Conservation (phyloP, 1,140 invertebrate species). For the Drosophila oshimai region DNA sequence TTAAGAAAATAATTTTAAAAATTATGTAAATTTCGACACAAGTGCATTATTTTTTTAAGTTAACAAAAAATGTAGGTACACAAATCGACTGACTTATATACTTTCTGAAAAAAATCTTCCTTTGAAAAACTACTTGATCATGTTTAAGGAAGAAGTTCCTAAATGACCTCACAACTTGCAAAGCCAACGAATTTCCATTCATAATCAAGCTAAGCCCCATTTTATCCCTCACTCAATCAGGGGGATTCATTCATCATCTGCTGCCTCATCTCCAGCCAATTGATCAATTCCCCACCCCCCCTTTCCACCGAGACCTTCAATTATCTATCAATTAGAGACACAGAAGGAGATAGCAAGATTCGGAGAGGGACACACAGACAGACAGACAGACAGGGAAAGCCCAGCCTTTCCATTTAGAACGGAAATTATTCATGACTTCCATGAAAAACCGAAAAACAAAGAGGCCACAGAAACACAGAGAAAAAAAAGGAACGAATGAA, state of each 20-base stretch:
- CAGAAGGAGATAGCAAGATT: slow-evolving; percentile 32
- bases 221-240: slow-evolving; percentile 27
- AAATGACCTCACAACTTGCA: slow-evolving; percentile 6
- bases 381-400: neutral
- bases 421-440: slow-evolving; percentile 76
- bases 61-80: too few species aligned
- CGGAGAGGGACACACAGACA: slow-evolving; percentile 17
- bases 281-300: slow-evolving; percentile 14
- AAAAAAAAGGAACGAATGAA: too few species aligned
- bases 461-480: slow-evolving; percentile 7
- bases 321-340: slow-evolving; percentile 67
- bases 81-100: too few species aligned
- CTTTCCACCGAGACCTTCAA: slow-evolving; percentile 36
- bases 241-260: slow-evolving; percentile 27
- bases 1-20: too few species aligned
- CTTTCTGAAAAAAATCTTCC: too few species aligned
- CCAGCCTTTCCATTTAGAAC: slow-evolving; percentile 39
- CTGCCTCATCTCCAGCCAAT: slow-evolving; percentile 31
- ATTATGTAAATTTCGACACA: too few species aligned
- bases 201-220: neutral
- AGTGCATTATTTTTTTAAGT: too few species aligned
- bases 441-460: slow-evolving; percentile 53
- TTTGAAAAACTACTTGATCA: neutral
- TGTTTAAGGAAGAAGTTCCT: neutral
- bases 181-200: slow-evolving; percentile 1